Evolutionary conservation across 2,888 invertebrate genomes (phyloP).

Genomic region (Lycocerus yunnanus): DNA sequence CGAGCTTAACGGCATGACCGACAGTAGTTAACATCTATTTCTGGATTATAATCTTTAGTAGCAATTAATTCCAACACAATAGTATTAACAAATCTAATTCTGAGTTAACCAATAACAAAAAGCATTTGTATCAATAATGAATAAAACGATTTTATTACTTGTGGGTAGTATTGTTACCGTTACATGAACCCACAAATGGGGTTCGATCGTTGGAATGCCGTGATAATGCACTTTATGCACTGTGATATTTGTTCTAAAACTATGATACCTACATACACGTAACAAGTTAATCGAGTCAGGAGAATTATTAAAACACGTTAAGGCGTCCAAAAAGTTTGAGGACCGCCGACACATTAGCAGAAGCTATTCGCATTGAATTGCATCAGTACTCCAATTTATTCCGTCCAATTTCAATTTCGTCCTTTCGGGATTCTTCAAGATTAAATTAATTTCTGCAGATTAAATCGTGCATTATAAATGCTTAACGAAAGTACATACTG

Average conservation of each 20-base stretch:
- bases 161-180: constrained; percentile 15
- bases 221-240: background rate
- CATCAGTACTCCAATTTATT: background rate
- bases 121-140: constrained; percentile 2
- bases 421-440: background rate
- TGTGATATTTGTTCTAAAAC: too few relatives aligned
- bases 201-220: background rate
- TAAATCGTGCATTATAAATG: too few relatives aligned
- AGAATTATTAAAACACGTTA: too few relatives aligned
- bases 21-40: constrained; percentile 26
- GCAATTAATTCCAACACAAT: constrained; percentile 26
- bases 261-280: too few relatives aligned
- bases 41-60: constrained; percentile 26
- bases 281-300: too few relatives aligned
- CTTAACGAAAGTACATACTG: too few relatives aligned
- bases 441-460: background rate
- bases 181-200: background rate
- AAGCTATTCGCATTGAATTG: too few relatives aligned
- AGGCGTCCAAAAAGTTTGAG: background rate
- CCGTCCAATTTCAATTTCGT: background rate
- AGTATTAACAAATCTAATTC: constrained; percentile 4
- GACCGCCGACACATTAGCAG: background rate
- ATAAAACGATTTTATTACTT: constrained; percentile 15
- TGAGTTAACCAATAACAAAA: constrained; percentile 3
- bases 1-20: constrained; percentile 24